phyloP scores from a whole-genome alignment of 35 echinoderm and acorn worm species.

The Stichopus chloronotus region DNA sequence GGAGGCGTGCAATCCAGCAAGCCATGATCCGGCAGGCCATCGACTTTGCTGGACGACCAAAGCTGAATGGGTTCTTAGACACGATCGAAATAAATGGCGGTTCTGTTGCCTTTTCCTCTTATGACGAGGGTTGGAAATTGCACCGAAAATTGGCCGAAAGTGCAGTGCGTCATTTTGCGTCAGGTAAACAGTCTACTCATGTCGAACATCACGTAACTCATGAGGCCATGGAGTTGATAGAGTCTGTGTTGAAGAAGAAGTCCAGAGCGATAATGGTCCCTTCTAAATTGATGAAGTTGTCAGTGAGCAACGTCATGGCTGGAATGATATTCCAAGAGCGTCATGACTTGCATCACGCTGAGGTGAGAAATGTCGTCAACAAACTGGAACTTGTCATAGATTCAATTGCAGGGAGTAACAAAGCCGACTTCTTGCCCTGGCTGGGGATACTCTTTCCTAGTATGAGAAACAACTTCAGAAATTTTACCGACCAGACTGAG shows the following conservation, averaged over 20 bases:
- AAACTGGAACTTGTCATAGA: conserved; percentile 53
- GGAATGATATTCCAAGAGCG: conserved; percentile 62
- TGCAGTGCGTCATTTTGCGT: conserved; percentile 70
- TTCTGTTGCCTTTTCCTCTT: conserved; percentile 63
- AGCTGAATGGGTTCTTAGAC: conserved; percentile 44
- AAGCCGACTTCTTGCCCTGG: conserved; percentile 85
- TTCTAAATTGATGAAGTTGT: conserved; percentile 18
- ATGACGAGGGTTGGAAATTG: conserved; percentile 77
- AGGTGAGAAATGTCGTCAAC: conserved; percentile 48
- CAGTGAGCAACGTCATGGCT: conserved; percentile 76
- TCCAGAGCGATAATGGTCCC: conserved; percentile 19
- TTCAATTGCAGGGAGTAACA: conserved; percentile 65
- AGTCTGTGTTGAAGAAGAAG: conserved; percentile 41
- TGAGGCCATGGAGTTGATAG: conserved; percentile 66
- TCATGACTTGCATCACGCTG: conserved; percentile 48
- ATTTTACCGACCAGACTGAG: neutral
- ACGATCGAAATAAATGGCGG: conserved; percentile 36
- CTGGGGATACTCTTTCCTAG: conserved; percentile 32
- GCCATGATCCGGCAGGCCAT: conserved; percentile 71
- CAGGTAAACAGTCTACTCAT: conserved; percentile 49
- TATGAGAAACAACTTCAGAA: conserved; percentile 23
- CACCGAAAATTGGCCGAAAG: conserved; percentile 72
- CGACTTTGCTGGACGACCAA: conserved; percentile 79
- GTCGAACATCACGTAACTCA: conserved; percentile 60
- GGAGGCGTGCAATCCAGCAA: conserved; percentile 67